Evolutionary conservation across 2,888 invertebrate genomes (phyloP), one percentile per base, ranked within the genome.

Genomic region (Lutraria lutraria): DNA sequence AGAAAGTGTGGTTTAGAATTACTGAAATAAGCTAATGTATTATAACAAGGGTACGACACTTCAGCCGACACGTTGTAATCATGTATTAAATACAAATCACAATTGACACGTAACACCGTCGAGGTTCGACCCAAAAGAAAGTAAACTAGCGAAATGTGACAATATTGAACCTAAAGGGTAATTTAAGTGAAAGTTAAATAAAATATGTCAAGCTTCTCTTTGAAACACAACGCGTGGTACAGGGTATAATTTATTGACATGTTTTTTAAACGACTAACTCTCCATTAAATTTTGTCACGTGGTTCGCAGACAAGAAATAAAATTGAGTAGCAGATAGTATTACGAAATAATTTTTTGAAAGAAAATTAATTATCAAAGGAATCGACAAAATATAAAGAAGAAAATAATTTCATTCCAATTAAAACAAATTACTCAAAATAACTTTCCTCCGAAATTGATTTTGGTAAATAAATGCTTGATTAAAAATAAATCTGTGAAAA

Each of bases 31-130:
- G n/a, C 63, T 68, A n/a, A n/a, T 4, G 63, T 68, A 68, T 68
- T 68, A 25, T 68, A 12, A 68, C 63, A 6, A 13, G 25, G 63
- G 63, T 68, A 68, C 63, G 63, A 25, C 25, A n/a, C 63, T 68
- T 25, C 25, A 25, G 25, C 63, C 25, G 63, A 79, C 43, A 85
- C 85, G 54, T 76, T 85, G 76, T 85, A 76, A 85, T 85, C 76
- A 54, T 72, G 68, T 72, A 25, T 83, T 83, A 83, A 83, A 72
- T 63, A 83, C 63, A 53, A 25, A 72, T 72, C 29, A 72, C 68
- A 53, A 8, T 56, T 79, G 85, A 85, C 79, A 85, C 85, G 76
- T 76, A 15, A 85, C 56, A 85, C 85, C 79, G 31, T 21, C 63
- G 25, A 68, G 25, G 63, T 68, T 68, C n/a, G n/a, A 68, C 63